Conservation (phyloP, 2,888 invertebrate species). For the Phasia obesa region DNA sequence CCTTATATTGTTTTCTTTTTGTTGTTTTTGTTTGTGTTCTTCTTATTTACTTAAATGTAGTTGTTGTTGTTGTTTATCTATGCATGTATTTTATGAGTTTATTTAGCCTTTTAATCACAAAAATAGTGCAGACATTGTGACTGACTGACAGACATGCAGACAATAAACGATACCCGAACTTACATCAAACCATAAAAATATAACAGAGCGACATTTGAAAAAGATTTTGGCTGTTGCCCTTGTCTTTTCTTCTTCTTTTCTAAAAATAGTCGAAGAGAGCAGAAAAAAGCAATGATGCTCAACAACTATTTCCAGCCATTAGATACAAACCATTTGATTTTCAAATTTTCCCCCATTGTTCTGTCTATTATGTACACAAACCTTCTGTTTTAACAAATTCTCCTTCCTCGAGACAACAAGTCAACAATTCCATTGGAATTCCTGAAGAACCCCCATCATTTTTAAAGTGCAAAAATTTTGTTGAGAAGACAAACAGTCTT, state of each 20-base stretch:
- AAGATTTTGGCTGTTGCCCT: conserved; percentile 20
- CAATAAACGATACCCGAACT: conserved; percentile 48
- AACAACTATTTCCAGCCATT: conserved; percentile 3
- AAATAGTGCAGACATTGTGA: conserved; percentile 73
- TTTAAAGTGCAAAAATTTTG: conserved; percentile 6
- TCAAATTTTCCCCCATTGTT: not conserved
- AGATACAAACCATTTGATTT: conserved; percentile 37
- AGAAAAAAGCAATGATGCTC: not conserved
- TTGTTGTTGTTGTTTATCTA: conserved; percentile 24
- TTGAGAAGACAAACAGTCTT: conserved; percentile 8
- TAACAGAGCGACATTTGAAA: conserved; percentile 12
- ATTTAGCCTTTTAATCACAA: conserved; percentile 70
- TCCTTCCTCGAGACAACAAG: not conserved
- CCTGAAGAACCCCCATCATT: conserved; percentile 27
- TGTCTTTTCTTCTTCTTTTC: conserved; percentile 29
- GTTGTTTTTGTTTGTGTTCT: not conserved
- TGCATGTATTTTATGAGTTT: conserved; percentile 42
- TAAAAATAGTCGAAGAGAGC: conserved; percentile 47
- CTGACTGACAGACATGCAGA: conserved; percentile 72
- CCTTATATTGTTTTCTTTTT: conserved; percentile 43
- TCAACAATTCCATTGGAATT: conserved; percentile 33
- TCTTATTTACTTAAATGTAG: conserved; percentile 11
- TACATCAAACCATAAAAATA: not conserved
- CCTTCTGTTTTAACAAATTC: conserved; percentile 6
- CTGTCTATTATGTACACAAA: not conserved